Base-by-base conservation (phyloP, 2,888 invertebrate genomes). In the Eristalinus sepulchralis region DNA sequence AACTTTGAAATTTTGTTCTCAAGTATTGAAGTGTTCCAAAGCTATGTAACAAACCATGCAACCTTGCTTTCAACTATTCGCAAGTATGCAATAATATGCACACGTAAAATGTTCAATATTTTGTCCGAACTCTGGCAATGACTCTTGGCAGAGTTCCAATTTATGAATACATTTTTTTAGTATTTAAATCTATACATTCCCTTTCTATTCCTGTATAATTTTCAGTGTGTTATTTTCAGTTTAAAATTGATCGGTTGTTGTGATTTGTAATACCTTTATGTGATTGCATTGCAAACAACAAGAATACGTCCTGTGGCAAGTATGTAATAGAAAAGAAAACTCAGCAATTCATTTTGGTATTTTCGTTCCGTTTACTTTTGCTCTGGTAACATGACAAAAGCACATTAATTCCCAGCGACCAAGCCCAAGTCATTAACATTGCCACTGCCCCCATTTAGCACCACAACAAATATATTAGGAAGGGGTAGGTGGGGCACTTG, bases 351-450 rank as follows among this genome's bases (percentile, higher is more conserved):
- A 47, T 72, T 79, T 72, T 31, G 36, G 71, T 47, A 79, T 63
- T 80, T 80, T 53, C 67, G 31, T 55, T 70, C 53, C 62, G 34
- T 73, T 63, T 68, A 20, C 55, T 55, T 67, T 66, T 53, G 27
- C 59, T 72, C 55, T 70, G 70, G 34, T 81, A 71, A 76, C 85
- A 77, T 85, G 85, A 53, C 82, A 85, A 82, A 73, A 78, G 60
- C 82, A 85, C 82, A 85, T 85, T 77, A 85, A 82, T 82, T 82
- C 63, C n/a, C 17, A 53, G 22, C 9, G 77, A 67, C 82, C 82
- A 85, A 85, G 77, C 82, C 85, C 64, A 34, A 70, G 68, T 77
- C 82, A 77, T 82, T 77, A 85, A 68, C 59, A 64, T 60, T 59
- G 72, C 72, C 73, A 60, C 59, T 82, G 72, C 57, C 77, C 85